Base-by-base conservation (phyloP, 2,888 invertebrate species). In the Thera obeliscata region DNA sequence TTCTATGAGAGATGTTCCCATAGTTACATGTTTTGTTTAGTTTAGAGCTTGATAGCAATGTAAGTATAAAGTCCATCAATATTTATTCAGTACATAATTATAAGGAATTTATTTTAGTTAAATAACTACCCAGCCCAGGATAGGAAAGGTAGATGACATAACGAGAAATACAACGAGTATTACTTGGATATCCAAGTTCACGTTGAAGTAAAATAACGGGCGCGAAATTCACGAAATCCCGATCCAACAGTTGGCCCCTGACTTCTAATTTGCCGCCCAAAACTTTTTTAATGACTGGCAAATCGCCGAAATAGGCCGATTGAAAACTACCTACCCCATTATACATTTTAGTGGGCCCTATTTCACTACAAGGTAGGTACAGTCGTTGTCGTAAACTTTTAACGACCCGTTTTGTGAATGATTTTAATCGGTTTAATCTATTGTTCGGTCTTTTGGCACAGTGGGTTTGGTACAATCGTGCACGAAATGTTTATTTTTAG, bases 211-310 rank as follows among this genome's bases (percentile, higher is more conserved):
- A 2, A 33, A 33, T 9, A 12, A 38, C 8, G 22, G 60, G 50
- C 50, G 12, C 9, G 36, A 41, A 52, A 43, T 43, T 46, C 3
- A 22, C 22, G 22, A 22, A 22, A 22, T 22, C 43, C 1, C 52
- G 33, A 33, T 54, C 11, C 22, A 9, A 22, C 54, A 9, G 41
- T 38, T 35, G 22, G 36, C 49, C n/a, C 9, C 9, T 41, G 22
- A 12, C n/a, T 52, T 11, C 66, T 35, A 52, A 67, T 56, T 60
- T 55, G 48, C 49, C 61, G 52, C 66, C 58, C 38, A 55, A 66
- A 73, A 73, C 70, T 67, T 71, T 70, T 67, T 71, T 73, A 73
- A 73, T 70, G 66, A 69, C 58, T 63, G 22, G 64, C 43, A 57
- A 63, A 73, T 68, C 46, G 65, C 71, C 70, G 56, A 74, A 71